These are phyloP conservation scores for Malacosoma neustria DNA, from an alignment of 2,888 invertebrate genomes.

Conservation along the genomic window DNA sequence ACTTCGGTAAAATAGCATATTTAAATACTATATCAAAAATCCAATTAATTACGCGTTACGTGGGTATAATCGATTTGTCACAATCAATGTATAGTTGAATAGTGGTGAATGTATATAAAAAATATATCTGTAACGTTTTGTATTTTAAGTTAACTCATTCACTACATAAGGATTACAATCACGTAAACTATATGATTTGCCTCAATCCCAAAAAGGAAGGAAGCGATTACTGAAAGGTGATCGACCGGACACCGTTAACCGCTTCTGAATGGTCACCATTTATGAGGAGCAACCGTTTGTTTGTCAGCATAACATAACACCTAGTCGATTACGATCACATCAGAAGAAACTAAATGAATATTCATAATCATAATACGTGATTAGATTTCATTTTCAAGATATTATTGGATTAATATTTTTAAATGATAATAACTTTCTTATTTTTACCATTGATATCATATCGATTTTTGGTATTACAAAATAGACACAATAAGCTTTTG, in stretches of 20 bases:
- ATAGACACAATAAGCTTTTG: too few species aligned
- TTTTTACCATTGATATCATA: too few species aligned
- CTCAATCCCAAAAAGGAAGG: slow-evolving; percentile 59
- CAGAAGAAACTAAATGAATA: slow-evolving; percentile 43
- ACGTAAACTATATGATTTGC: slow-evolving; percentile 55
- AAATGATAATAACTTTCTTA: too few species aligned
- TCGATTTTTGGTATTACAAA: too few species aligned
- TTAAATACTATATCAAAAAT: too few species aligned
- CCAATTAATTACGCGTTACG: too few species aligned
- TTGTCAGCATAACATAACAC: background rate
- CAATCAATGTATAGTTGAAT: too few species aligned
- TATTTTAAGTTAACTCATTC: background rate
- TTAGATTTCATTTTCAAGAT: slow-evolving; percentile 21
- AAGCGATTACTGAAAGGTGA: slow-evolving; percentile 66
- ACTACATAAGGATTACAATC: slow-evolving; percentile 39
- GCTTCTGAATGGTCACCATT: slow-evolving; percentile 36
- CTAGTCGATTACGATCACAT: slow-evolving; percentile 39
- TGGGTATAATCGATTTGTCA: too few species aligned
- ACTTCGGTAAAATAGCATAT: too few species aligned
- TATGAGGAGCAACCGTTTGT: slow-evolving; percentile 18
- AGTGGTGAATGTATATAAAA: too few species aligned
- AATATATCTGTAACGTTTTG: background rate
- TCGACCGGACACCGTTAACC: slow-evolving; percentile 63
- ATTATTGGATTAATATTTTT: too few species aligned
- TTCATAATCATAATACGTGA: slow-evolving; percentile 35